Evolutionary conservation across 2,888 invertebrate genomes (phyloP).

Genomic region (Drosophila greeni): DNA sequence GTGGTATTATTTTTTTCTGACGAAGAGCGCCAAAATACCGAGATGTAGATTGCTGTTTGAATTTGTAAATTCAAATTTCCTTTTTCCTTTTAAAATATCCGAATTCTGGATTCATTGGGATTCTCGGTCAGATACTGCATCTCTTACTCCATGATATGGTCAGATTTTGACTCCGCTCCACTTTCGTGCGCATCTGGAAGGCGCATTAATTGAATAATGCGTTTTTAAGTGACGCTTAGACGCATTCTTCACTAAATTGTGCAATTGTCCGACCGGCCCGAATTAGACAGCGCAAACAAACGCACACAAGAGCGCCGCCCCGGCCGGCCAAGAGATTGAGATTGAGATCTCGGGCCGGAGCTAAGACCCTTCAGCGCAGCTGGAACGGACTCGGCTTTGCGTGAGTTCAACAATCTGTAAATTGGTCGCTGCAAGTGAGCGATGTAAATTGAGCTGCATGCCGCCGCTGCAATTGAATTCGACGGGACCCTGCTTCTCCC

Average conservation of each 20-base stretch:
- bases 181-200: slow-evolving; percentile 13
- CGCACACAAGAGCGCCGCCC: slow-evolving; percentile 12
- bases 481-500: slow-evolving; percentile 5
- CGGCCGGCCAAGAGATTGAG: slow-evolving; percentile 10
- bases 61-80: not conserved
- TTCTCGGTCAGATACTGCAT: not conserved
- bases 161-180: not conserved
- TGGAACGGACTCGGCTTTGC: slow-evolving; percentile 30
- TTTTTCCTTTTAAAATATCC: not conserved
- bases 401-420: slow-evolving; percentile 65
- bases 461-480: slow-evolving; percentile 11
- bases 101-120: not conserved
- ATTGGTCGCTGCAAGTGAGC: slow-evolving; percentile 34
- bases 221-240: slow-evolving; percentile 76
- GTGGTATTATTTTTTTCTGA: not conserved
- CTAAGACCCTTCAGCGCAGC: slow-evolving; percentile 47
- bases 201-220: slow-evolving; percentile 71
- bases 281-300: slow-evolving; percentile 51
- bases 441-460: slow-evolving; percentile 39
- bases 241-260: slow-evolving; percentile 74
- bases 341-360: slow-evolving; percentile 48
- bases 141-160: too few species aligned
- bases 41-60: not conserved
- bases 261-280: slow-evolving; percentile 62
- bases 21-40: not conserved